Evolutionary conservation across 1,140 invertebrate genomes (phyloP).

Genomic region (Antheraea mylitta): DNA sequence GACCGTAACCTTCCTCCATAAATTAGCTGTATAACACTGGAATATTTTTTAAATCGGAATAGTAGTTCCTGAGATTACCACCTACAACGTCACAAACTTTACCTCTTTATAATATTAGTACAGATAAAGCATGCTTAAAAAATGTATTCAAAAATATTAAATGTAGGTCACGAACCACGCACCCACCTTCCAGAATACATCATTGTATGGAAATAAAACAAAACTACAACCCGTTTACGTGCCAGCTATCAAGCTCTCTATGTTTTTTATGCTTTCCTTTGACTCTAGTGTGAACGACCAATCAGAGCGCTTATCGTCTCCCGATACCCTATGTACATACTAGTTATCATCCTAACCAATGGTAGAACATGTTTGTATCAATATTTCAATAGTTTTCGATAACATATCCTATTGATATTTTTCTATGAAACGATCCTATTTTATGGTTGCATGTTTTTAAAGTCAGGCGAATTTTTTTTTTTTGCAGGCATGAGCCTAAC

Average conservation of each 20-base stretch:
- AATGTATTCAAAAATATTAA: too few species aligned
- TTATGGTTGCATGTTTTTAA: not conserved
- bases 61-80: too few species aligned
- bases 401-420: not conserved
- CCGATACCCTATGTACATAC: not conserved
- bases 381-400: not conserved
- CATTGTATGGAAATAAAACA: not conserved
- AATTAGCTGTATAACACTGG: too few species aligned
- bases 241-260: not conserved
- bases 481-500: too few species aligned
- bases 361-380: not conserved
- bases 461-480: too few species aligned
- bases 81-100: too few species aligned
- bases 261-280: not conserved
- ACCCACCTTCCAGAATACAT: not conserved
- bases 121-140: too few species aligned
- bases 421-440: not conserved
- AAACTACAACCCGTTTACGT: not conserved
- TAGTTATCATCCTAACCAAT: not conserved
- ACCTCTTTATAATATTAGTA: too few species aligned
- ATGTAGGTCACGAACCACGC: too few species aligned
- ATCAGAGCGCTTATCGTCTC: not conserved
- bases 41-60: too few species aligned
- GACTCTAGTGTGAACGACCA: not conserved
- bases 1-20: too few species aligned